Base-by-base conservation (phyloP, 2,113 vertebrate genomes). In the Diglossa brunneiventris region DNA sequence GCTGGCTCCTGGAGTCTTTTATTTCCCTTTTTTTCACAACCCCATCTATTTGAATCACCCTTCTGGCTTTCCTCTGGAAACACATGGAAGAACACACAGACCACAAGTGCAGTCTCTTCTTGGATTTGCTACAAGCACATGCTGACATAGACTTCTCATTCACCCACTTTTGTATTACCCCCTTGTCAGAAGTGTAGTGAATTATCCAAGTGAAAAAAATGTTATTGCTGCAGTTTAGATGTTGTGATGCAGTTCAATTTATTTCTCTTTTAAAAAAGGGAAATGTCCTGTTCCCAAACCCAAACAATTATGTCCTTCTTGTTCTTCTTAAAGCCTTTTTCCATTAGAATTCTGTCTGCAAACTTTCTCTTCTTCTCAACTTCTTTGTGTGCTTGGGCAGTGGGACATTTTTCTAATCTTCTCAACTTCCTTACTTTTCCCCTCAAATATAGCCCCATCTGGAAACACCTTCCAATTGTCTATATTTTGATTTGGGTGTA, bases 41-140 rank as follows among this genome's bases (percentile, higher is more conserved):
- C 4, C 3, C 31, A 20, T 52, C 44, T 56, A 5, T 46, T 15
- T 37, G 26, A 61, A 83, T 66, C 7, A 11, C 7, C 13, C 33
- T 15, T 30, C 27, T 83, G 15, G 3, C 27, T 44, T 61, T 76
- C 10, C 66, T 18, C 31, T 58, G 55, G 44, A 80, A 85, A 47
- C 6, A 14, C 0, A 0, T 13, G 19, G 23, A 52, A 52, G 50
- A 26, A 11, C 3, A 11, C 23, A 44, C 7, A 50, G 35, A 39
- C 8, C 24, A 42, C 3, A 4, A 44, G 3, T 8, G 21, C 3
- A 4, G 68, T 15, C 15, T n/a, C 28, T 23, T 39, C 21, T 41
- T 49, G 14, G 31, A 5, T 44, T 69, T 82, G 58, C 21, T 52
- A 19, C 19, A 28, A 80, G n/a, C 31, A 42, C 0, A 0, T 16